These are phyloP conservation scores for Fratercula arctica DNA, from an alignment of 2,797 vertebrate species.

Conservation along the genomic window DNA sequence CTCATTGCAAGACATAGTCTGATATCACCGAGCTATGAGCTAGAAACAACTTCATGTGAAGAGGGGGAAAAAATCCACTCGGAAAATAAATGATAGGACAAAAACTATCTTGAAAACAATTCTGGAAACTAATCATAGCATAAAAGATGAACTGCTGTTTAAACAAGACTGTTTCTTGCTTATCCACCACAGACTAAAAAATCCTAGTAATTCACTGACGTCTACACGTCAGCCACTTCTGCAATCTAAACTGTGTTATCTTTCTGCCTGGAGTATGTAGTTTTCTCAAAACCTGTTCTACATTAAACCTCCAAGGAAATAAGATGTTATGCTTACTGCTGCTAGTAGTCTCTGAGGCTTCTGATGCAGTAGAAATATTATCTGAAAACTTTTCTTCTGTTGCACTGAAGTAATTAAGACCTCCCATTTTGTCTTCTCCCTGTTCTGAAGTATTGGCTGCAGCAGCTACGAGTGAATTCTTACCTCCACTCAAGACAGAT, in stretches of 20 bases:
- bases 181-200: not conserved
- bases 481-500: conserved; percentile 83
- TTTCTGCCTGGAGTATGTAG: not conserved
- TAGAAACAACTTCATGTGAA: not conserved
- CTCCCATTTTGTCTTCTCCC: conserved; percentile 78
- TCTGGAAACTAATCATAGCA: not conserved
- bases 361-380: conserved; percentile 91
- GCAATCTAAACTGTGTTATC: not conserved
- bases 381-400: conserved; percentile 91
- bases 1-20: not conserved
- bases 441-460: conserved; percentile 78
- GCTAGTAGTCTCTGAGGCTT: conserved; percentile 87
- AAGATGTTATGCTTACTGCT: conserved; percentile 81
- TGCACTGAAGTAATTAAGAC: conserved; percentile 80
- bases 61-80: rapidly evolving
- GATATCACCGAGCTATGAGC: not conserved
- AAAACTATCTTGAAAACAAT: not conserved
- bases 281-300: conserved; percentile 52
- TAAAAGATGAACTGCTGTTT: not conserved
- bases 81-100: not conserved
- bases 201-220: not conserved
- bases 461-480: conserved; percentile 76
- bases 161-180: not conserved
- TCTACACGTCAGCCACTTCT: not conserved
- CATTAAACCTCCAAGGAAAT: conserved; percentile 58